Evolutionary conservation across 2,797 vertebrate species (phyloP).

Genomic region (Buceros bicornis): DNA sequence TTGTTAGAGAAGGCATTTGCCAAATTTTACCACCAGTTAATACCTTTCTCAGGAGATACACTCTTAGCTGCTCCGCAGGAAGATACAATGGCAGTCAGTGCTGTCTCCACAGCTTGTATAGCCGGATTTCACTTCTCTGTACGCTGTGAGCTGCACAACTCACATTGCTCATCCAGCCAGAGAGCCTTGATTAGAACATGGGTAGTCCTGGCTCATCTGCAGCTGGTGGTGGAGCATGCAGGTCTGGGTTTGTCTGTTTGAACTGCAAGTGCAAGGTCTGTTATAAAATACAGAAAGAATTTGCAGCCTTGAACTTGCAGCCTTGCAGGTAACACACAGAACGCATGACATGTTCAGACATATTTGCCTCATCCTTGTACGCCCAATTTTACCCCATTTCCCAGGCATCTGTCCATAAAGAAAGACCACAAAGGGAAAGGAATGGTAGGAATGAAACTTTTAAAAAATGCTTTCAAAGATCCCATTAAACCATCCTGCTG

Average conservation of each 20-base stretch:
- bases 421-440: conserved; percentile 11
- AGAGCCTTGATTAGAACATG: rapidly evolving
- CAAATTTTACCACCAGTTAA: neutral
- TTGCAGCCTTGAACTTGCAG: neutral
- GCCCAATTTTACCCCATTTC: neutral
- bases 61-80: neutral
- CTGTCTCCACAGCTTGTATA: neutral
- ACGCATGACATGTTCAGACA: neutral
- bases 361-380: neutral
- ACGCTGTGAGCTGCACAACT: neutral
- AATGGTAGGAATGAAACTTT: conserved; percentile 42
- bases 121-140: rapidly evolving
- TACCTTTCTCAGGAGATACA: neutral
- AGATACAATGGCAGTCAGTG: neutral
- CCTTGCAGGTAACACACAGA: neutral
- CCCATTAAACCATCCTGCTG: conserved; percentile 35
- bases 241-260: neutral
- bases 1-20: neutral
- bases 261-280: neutral
- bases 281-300: neutral
- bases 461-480: conserved; percentile 24
- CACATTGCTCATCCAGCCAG: rapidly evolving
- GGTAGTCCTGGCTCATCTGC: neutral
- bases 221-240: neutral
- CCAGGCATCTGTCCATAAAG: neutral